phyloP scores from a whole-genome alignment of 2,888 invertebrate species.

The Sturmia bella region DNA sequence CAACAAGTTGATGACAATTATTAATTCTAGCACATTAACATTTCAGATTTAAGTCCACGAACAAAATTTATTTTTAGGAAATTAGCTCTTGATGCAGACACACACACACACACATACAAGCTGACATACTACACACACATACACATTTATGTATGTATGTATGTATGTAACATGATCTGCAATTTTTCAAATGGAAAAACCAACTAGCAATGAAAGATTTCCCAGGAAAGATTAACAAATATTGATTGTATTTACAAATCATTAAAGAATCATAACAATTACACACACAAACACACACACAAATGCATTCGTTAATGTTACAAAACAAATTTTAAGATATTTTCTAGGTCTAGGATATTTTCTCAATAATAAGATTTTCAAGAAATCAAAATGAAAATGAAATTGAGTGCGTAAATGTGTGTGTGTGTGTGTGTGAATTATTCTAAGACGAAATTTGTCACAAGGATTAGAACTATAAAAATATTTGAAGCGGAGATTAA shows the following conservation, averaged over 20 bases:
- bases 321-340: slow-evolving; percentile 27
- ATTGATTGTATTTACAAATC: slow-evolving; percentile 47
- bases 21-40: slow-evolving; percentile 37
- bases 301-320: slow-evolving; percentile 4
- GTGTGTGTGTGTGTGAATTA: slow-evolving; percentile 3
- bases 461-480: slow-evolving; percentile 62
- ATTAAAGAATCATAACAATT: slow-evolving; percentile 63
- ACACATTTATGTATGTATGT: too few species aligned
- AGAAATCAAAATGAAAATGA: slow-evolving; percentile 26
- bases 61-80: not conserved
- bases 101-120: not conserved
- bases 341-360: slow-evolving; percentile 29
- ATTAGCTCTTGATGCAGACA: not conserved
- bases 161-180: slow-evolving; percentile 10
- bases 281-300: not conserved
- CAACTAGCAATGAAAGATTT: too few species aligned
- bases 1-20: slow-evolving; percentile 55
- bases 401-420: not conserved
- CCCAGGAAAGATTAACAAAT: slow-evolving; percentile 21
- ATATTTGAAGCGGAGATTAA: slow-evolving; percentile 62
- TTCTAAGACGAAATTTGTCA: slow-evolving; percentile 54
- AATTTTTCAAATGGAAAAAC: slow-evolving; percentile 40
- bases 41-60: slow-evolving; percentile 38
- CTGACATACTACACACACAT: too few species aligned
- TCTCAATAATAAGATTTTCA: slow-evolving; percentile 42